phyloP scores from a whole-genome alignment of 92 coral and sea anemone species.

The Parazoanthus darwini region DNA sequence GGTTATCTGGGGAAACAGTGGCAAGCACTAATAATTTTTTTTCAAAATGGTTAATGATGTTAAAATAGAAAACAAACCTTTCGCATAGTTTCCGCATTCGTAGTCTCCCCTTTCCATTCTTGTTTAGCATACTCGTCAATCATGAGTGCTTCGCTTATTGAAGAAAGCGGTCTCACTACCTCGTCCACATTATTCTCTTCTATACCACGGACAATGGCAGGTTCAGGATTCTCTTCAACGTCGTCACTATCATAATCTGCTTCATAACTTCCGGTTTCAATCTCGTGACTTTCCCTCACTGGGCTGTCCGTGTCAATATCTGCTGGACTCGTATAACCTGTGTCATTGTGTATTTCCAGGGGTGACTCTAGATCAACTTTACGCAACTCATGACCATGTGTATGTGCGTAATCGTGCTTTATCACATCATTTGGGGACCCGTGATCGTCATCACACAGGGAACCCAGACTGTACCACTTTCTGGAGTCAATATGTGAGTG shows the following conservation, averaged over 20 bases:
- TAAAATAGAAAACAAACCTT: slow-evolving; percentile 19
- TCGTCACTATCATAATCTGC: slow-evolving; percentile 34
- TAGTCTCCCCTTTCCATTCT: slow-evolving; percentile 40
- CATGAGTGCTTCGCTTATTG: slow-evolving; percentile 30
- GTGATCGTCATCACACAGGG: slow-evolving; percentile 39
- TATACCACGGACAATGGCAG: neutral
- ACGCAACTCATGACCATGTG: slow-evolving; percentile 22
- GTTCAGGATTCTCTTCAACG: neutral
- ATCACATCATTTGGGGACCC: slow-evolving; percentile 29
- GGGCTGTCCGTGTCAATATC: slow-evolving; percentile 33
- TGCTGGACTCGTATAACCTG: slow-evolving; percentile 37
- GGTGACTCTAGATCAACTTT: slow-evolving; percentile 16
- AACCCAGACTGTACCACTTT: slow-evolving; percentile 39
- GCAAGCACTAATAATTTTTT: no score
- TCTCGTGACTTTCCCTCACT: slow-evolving; percentile 15
- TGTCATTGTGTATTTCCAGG: slow-evolving; percentile 25
- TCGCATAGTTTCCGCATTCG: slow-evolving; percentile 28
- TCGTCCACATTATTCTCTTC: neutral
- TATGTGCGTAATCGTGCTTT: slow-evolving; percentile 38
- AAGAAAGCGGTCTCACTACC: slow-evolving; percentile 2
- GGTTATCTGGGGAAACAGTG: no score
- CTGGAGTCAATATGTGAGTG: slow-evolving; percentile 38
- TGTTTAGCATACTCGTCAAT: slow-evolving; percentile 29
- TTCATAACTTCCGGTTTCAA: slow-evolving; percentile 28
- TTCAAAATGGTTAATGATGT: neutral